phyloP scores from a whole-genome alignment of 1,140 invertebrate species.

The Nebria ingens region DNA sequence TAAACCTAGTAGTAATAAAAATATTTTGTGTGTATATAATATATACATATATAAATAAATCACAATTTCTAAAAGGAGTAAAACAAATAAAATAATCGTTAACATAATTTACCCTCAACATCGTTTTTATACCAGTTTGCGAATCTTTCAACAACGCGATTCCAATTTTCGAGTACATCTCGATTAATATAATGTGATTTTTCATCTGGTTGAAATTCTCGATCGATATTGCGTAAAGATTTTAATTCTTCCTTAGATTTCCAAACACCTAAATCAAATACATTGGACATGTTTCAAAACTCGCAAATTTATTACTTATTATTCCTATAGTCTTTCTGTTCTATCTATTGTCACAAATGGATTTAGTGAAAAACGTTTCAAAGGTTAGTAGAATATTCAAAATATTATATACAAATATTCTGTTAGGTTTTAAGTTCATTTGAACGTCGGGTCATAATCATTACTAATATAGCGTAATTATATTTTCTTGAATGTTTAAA shows the following conservation, averaged over 20 bases:
- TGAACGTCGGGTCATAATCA: not conserved
- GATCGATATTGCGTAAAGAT: constrained; percentile 45
- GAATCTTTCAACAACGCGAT: constrained; percentile 54
- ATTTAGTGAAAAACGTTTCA: no score
- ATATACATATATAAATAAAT: no score
- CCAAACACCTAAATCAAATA: constrained; percentile 55
- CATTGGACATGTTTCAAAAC: constrained; percentile 3
- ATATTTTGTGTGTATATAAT: no score
- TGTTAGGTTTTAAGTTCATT: no score
- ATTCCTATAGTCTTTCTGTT: not conserved
- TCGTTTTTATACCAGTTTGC: constrained; percentile 47
- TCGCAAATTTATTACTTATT: not conserved
- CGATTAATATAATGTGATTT: constrained; percentile 36
- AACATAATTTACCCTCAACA: no score
- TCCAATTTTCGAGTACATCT: constrained; percentile 46
- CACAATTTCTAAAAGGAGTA: no score
- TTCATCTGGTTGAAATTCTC: constrained; percentile 48
- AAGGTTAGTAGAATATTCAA: no score
- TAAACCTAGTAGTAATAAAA: no score
- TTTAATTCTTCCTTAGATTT: constrained; percentile 53
- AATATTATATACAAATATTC: no score
- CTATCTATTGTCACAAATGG: constrained; percentile 5
- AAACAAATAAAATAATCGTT: no score
- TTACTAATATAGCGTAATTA: constrained; percentile 3
- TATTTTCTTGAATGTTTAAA: no score